Base-by-base conservation (phyloP, 2,113 vertebrate genomes). In the Anguilla japonica region DNA sequence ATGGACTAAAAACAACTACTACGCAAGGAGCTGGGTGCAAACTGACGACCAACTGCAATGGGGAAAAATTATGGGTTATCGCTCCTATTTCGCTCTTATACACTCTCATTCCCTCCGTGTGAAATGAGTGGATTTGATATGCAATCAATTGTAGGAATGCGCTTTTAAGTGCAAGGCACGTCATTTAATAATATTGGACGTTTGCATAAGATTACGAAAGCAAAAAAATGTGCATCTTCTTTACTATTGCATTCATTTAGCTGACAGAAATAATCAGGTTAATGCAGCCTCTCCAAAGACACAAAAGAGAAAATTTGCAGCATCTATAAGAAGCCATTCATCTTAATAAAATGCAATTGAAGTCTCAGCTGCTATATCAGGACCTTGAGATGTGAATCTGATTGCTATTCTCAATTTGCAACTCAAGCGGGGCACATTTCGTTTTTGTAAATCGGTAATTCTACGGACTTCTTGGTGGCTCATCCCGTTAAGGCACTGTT, bases 221-320 rank as follows among this genome's bases (percentile, higher is more conserved):
- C 20, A 75, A 34, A n/a, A 75, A 75, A 75, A 34, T 75, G n/a
- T 75, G 26, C 83, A 83, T 84, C 75, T 84, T n/a, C 46, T 29
- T 34, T 5, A 39, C 83, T 89, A 79, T 88, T 87, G 81, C 39
- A n/a, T 82, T 75, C 22, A 75, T 75, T n/a, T 34, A 34, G 71
- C 78, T 34, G 82, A 26, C 84, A 84, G 56, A 41, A 50, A 26
- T 43, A 84, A 81, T 78, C 53, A 85, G 84, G 87, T 75, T 83
- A 81, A 16, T 20, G 14, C 26, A 50, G 56, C 67, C 75, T 84
- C 53, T 79, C 63, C 87, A 79, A 81, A 63, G 60, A 83, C 84
- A 63, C 63, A 53, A 85, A 88, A 50, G 82, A 40, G 67, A 84
- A 83, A 86, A 86, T 88, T 57, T 71, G 82, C 75, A 9, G 41